Evolutionary conservation across 2,888 invertebrate species (phyloP), one percentile per base, ranked within the genome.

Genomic region (Ametastegia equiseti): DNA sequence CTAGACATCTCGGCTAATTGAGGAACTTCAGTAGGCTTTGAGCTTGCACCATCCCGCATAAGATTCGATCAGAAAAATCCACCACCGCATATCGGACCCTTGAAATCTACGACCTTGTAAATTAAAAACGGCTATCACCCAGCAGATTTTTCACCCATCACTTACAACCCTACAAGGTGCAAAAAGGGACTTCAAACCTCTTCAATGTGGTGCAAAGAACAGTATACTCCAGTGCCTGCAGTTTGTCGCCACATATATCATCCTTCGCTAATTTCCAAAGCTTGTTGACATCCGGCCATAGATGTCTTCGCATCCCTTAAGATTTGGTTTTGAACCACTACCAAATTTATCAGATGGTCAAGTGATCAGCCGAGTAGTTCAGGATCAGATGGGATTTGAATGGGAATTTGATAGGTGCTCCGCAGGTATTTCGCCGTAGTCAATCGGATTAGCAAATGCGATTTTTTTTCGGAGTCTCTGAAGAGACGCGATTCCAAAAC

Each of bases 201-300:
- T 69, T 9, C 9, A 11, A 23, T 54, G 54, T 54, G 54, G 54
- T 54, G 54, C 23, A 11, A 54, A 54, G 54, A 54, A 23, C 57
- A 57, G 39, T n/a, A 69, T 42, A 15, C 33, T 63, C 33, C 30
- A 0, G 33, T 7, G 63, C 63, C 63, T 63, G 33, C 30, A 63
- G 63, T 63, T 63, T 63, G 63, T 63, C 63, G 63, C 30, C 63
- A 27, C 63, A 63, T 27, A 63, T 63, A 33, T 63, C 63, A 63
- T 19, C 54, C 63, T 33, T 33, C 30, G 63, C 63, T 63, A 63
- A 63, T 63, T 63, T 63, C 30, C 63, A 33, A 27, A 23, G 27
- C 15, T 30, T n/a, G 63, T 63, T 63, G 63, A 33, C 27, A 63
- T 15, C n/a, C n/a, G n/a, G n/a, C n/a, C n/a, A n/a, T n/a, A n/a